These are phyloP conservation scores for Peribatodes rhomboidaria DNA, from an alignment of 2,888 invertebrate genomes.

Conservation along the genomic window DNA sequence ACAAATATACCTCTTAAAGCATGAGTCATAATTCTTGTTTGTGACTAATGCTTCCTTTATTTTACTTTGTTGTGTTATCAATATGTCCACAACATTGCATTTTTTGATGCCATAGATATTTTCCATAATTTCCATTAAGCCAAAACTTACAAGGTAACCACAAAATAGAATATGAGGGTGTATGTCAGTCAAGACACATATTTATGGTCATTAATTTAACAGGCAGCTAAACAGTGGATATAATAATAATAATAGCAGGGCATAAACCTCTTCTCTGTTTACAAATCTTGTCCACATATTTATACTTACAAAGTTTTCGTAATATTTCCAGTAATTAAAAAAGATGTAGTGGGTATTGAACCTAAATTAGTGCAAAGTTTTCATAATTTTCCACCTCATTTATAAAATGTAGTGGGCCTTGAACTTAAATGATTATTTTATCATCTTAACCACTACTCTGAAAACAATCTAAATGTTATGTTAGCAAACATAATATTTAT, in stretches of 20 bases:
- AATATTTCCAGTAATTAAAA: too few relatives aligned
- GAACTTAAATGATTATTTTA: background rate
- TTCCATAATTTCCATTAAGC: background rate
- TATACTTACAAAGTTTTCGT: too few relatives aligned
- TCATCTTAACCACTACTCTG: background rate
- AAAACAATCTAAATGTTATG: background rate
- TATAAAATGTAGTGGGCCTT: background rate
- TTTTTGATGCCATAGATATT: conserved; percentile 6
- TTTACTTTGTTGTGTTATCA: background rate
- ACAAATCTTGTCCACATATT: too few relatives aligned
- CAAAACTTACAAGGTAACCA: background rate
- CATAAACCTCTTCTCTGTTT: too few relatives aligned
- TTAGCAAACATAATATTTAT: too few relatives aligned
- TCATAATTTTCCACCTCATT: too few relatives aligned
- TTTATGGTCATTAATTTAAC: too few relatives aligned
- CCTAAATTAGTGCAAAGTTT: too few relatives aligned
- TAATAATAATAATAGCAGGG: too few relatives aligned
- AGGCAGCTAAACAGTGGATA: too few relatives aligned
- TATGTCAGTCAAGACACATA: too few relatives aligned
- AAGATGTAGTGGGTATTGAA: too few relatives aligned
- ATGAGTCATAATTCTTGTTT: conserved; percentile 28
- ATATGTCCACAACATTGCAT: background rate
- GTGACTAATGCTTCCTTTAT: conserved; percentile 27
- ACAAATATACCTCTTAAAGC: background rate
- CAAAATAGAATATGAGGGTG: background rate